Base-by-base conservation (phyloP, 1,140 invertebrate genomes). In the Lepidurus couesii region DNA sequence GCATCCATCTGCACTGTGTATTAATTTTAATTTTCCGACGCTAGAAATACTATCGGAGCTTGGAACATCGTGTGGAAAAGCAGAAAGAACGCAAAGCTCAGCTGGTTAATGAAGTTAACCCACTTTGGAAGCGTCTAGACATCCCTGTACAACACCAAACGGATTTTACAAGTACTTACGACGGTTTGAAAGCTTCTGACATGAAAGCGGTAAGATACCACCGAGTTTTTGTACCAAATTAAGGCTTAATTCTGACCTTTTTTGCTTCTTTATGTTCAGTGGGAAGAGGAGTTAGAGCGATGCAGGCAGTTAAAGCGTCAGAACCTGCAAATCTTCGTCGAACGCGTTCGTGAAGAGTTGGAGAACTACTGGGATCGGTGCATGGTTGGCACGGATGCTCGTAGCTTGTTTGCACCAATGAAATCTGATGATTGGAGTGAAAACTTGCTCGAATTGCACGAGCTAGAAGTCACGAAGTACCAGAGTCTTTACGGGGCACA, bases 361-460 rank as follows among this genome's bases (percentile, higher is more conserved):
- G 83, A 85, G 76, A 83, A 88, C 75, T 89, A 90, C 85, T 95
- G 92, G 92, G 89, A 92, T 78, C 88, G 89, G 81, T 91, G 92
- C 77, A 89, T 89, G 83, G 90, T 89, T 81, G 89, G 88, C 47
- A 84, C 87, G 74, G 82, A 86, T 45, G 86, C 93, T 80, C 86
- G 89, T 24, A 86, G 89, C 21, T 84, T 86, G 47, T 94, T 94
- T 83, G 82, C 85, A 4, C 87, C 88, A 75, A 91, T 87, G 80
- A 85, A 84, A 81, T 86, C 87, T 78, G 87, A 90, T 79, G 88
- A 88, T 47, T 93, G 89, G 83, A 91, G 89, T 44, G 93, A 95
- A 82, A 91, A 92, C 82, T 85, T 92, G 1, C 85, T 95, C 13
- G 88, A 88, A 16, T 82, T 91, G 6, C 92, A 94, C 83, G 93